Evolutionary conservation across 1,140 invertebrate species (phyloP), one percentile per base, ranked within the genome.

Genomic region (Sitodiplosis mosellana): DNA sequence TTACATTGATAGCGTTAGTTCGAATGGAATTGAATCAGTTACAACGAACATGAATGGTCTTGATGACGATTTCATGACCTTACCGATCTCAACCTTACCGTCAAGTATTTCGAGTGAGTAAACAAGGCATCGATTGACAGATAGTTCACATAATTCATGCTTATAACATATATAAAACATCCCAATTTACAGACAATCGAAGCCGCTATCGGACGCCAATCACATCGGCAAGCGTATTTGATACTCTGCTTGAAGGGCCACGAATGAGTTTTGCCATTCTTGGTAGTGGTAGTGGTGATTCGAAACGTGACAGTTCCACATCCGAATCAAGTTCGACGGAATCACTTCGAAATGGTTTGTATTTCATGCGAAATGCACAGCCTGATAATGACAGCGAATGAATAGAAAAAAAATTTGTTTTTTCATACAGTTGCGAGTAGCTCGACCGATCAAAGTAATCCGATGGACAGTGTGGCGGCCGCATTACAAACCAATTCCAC

Each of bases 171-270:
- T n/a, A n/a, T n/a, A n/a, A n/a, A n/a, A n/a, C n/a, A n/a, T n/a
- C n/a, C n/a, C n/a, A 19, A 27, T 46, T 22, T 47, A 45, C 18
- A 52, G 51, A 21, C 20, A 46, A 38, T 20, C 49, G 49, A 45
- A 54, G 48, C 41, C 34, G 34, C 20, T 54, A 51, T 45, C 43
- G 48, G 10, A 46, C 49, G 38, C 53, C 53, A 11, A 51, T 54
- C 2, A 52, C 51, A 33, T 46, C 53, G 4, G 49, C 51, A 2
- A 54, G 49, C 49, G 51, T 54, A 17, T 46, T 54, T 41, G 53
- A 54, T 33, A 46, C 53, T 14, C 43, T 54, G 1, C 12, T 48
- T 15, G 47, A 48, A 12, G 21, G 21, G 36, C 47, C 47, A 27
- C 42, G 43, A 48, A 14, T 42, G 14, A 37, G 18, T 20, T 17